Conservation (phyloP, 2,888 invertebrate species). For the Lepidochrysops patricia region DNA sequence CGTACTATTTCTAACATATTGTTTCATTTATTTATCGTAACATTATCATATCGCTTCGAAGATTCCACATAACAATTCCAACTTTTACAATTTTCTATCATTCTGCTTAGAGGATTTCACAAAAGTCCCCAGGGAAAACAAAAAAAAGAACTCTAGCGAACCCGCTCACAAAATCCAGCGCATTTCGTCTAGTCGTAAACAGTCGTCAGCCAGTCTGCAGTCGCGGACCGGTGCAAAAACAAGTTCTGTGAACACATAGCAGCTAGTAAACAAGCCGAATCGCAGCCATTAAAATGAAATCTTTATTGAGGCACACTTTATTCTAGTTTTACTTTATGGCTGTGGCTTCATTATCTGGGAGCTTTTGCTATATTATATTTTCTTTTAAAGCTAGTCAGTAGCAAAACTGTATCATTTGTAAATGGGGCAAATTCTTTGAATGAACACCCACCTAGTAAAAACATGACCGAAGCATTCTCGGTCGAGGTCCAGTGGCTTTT, state of each 20-base stretch:
- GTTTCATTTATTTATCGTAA: too few species aligned
- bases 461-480: too few species aligned
- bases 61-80: too few species aligned
- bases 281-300: background rate
- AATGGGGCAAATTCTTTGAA: too few species aligned
- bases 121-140: background rate
- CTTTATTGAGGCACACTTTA: background rate
- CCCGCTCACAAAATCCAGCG: background rate
- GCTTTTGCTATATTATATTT: background rate
- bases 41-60: too few species aligned
- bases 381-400: too few species aligned
- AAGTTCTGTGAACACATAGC: background rate
- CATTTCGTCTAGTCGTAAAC: background rate
- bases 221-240: conserved; percentile 7
- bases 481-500: too few species aligned
- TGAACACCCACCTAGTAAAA: too few species aligned
- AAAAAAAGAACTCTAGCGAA: background rate
- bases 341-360: background rate
- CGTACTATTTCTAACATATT: too few species aligned
- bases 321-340: background rate
- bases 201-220: background rate
- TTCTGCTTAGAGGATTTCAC: too few species aligned
- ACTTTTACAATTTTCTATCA: too few species aligned
- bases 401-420: too few species aligned
- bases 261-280: background rate